A percentile compares a stretch with the other conserved stretches of the same genome.
Evolutionary conservation across 2,888 invertebrate species (phyloP).

Genomic region (Spicauda simplicius): DNA sequence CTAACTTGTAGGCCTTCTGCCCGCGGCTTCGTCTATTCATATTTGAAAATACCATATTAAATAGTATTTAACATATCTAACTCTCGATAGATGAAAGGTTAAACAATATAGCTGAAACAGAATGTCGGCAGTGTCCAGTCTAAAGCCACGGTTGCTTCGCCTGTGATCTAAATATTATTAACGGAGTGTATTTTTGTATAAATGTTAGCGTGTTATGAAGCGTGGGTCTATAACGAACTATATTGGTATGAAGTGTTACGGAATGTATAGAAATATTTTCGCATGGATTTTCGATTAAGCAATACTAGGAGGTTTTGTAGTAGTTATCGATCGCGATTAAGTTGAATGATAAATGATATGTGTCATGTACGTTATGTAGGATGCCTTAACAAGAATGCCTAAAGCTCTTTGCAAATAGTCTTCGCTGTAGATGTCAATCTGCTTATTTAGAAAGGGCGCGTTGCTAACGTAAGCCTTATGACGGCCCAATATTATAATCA

Average conservation of each 20-base stretch:
- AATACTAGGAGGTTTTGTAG: conserved; percentile 9
- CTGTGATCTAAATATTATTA: conserved; percentile 30
- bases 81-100: neutral
- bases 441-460: too few species aligned
- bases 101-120: neutral
- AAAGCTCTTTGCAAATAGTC: too few species aligned
- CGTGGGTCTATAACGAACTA: conserved; percentile 3
- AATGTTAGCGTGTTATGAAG: conserved; percentile 16
- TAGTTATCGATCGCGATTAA: neutral
- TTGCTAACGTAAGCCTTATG: too few species aligned
- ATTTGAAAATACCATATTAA: neutral
- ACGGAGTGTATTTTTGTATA: conserved; percentile 33
- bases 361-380: neutral
- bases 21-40: neutral
- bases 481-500: too few species aligned
- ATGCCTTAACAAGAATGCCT: too few species aligned
- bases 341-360: neutral
- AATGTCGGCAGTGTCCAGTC: conserved; percentile 41
- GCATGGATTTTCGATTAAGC: conserved; percentile 26
- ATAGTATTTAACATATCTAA: neutral
- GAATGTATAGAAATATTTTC: conserved; percentile 26
- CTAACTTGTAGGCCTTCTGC: neutral
- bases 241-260: conserved; percentile 11
- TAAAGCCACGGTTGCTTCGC: conserved; percentile 15
- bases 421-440: too few species aligned